Base-by-base conservation (phyloP, 2,888 invertebrate genomes). In the Scaptomyza caliginosa region DNA sequence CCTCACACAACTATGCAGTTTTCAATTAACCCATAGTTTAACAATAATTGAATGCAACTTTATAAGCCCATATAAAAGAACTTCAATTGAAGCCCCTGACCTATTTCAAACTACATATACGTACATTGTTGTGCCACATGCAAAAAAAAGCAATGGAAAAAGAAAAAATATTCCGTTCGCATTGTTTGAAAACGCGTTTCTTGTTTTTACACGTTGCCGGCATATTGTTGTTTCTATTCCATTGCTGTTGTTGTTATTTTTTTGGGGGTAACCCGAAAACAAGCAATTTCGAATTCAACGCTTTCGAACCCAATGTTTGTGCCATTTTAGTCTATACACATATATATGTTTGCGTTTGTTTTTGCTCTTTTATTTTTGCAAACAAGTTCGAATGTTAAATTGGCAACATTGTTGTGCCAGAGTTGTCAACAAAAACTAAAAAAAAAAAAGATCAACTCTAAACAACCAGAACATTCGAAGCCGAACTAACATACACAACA, bases 201-300 rank as follows among this genome's bases (percentile, higher is more conserved):
- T 52, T 60, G 50, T 65, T 59, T 71, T 57, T 42, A 10, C 32
- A 68, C 50, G 23, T 49, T 39, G 13, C 42, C 24, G 39, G 34
- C 34, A n/a, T 65, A 55, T 39, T 34, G 16, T 34, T 34, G 34
- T 48, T 59, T 40, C 54, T 38, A 67, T 42, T 57, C 6, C n/a
- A 13, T 50, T 36, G 16, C 42, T 66, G 46, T 62, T 55, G 49
- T 48, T 59, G 21, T 51, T 38, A 21, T 51, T 36, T 60, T 60
- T 42, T 39, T 59, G 52, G 46, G 67, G 64, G 59, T 60, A 63
- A 68, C 58, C 67, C 59, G 46, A 66, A 81, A 81, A 71, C 74
- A 71, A 71, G 63, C 65, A 66, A 77, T 81, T 86, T 74, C 50
- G 55, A 63, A 55, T 67, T 67, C 46, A 45, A 36, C 42, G 45